phyloP scores from a whole-genome alignment of 2,888 invertebrate genomes.

The Pyrgus malvae region DNA sequence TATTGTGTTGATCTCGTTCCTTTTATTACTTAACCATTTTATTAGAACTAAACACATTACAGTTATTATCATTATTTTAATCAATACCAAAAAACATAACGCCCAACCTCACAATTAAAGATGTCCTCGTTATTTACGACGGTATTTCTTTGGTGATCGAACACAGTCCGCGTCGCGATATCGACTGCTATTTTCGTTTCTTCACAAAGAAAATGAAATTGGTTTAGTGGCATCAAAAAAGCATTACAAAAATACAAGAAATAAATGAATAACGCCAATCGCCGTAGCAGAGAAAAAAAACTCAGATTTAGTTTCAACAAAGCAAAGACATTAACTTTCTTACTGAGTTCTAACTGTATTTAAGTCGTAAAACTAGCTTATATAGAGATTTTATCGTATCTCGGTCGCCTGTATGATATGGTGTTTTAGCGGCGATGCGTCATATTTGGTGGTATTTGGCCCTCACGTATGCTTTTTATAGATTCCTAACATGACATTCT shows the following conservation, averaged over 20 bases:
- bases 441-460: too few relatives aligned
- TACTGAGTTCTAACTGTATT: slow-evolving; percentile 49
- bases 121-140: slow-evolving; percentile 13
- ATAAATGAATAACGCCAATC: slow-evolving; percentile 21
- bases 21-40: slow-evolving; percentile 19
- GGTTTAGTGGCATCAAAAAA: slow-evolving; percentile 13
- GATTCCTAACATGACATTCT: neutral
- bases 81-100: neutral
- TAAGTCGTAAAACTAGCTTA: slow-evolving; percentile 51
- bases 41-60: slow-evolving; percentile 1
- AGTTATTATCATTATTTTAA: slow-evolving; percentile 16
- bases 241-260: slow-evolving; percentile 19
- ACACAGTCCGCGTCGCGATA: neutral
- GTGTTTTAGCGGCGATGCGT: slow-evolving; percentile 14
- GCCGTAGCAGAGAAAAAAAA: slow-evolving; percentile 10
- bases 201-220: slow-evolving; percentile 24
- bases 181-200: slow-evolving; percentile 11
- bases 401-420: slow-evolving; percentile 44
- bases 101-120: slow-evolving; percentile 16
- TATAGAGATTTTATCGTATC: slow-evolving; percentile 46
- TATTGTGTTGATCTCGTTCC: slow-evolving; percentile 10
- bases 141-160: neutral
- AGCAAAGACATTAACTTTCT: slow-evolving; percentile 45
- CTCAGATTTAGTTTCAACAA: slow-evolving; percentile 29
- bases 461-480: neutral